These are phyloP conservation scores for Lasaia peninsularis DNA, from an alignment of 1,140 invertebrate genomes.

Conservation along the genomic window DNA sequence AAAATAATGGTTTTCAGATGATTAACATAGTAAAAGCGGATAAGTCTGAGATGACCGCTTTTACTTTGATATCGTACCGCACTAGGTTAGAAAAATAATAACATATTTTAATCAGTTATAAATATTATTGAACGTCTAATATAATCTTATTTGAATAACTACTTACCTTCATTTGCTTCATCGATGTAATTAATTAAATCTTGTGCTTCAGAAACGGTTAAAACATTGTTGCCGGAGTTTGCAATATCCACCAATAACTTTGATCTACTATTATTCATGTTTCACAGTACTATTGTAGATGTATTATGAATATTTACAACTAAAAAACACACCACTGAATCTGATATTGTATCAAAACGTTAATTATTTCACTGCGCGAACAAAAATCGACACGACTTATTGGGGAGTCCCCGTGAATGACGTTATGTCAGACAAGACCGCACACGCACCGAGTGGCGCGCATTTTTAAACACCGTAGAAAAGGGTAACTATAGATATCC, in stretches of 20 bases:
- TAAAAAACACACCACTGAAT: neutral
- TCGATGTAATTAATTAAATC: conserved; percentile 4
- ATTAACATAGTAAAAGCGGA: conserved; percentile 2
- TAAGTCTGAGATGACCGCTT: neutral
- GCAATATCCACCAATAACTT: neutral
- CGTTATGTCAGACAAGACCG: conserved; percentile 22
- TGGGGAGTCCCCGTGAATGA: conserved; percentile 20
- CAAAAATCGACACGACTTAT: conserved; percentile 9
- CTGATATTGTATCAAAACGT: conserved; percentile 16
- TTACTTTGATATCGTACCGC: conserved; percentile 3
- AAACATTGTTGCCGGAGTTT: neutral
- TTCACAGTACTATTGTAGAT: neutral
- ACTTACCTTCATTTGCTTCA: conserved; percentile 11
- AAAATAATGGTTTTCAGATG: neutral
- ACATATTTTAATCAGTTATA: neutral
- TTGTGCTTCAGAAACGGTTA: neutral
- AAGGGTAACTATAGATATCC: conserved; percentile 24
- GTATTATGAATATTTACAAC: neutral
- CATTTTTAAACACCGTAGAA: conserved; percentile 21
- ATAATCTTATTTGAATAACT: conserved; percentile 9
- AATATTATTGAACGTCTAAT: conserved; percentile 11
- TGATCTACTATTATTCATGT: neutral
- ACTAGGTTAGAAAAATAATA: neutral
- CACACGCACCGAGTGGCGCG: conserved; percentile 18
- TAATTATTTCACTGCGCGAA: conserved; percentile 19